These are phyloP conservation scores for Myanophis thanlyinensis DNA, from an alignment of 2,113 vertebrate species.

Conservation along the genomic window DNA sequence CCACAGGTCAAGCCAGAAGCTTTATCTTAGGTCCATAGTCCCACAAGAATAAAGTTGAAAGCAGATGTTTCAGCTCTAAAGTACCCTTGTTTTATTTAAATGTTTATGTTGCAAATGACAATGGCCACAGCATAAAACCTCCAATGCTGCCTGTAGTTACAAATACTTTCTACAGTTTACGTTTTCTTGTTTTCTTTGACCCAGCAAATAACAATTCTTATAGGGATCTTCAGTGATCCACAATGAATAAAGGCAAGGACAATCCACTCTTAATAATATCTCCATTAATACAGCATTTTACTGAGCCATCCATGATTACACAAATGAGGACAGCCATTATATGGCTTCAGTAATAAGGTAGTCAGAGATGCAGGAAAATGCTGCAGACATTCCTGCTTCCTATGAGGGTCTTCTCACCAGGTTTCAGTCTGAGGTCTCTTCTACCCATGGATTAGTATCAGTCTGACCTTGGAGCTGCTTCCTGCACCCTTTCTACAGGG, in stretches of 20 bases:
- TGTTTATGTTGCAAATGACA: neutral
- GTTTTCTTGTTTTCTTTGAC: neutral
- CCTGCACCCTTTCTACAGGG: neutral
- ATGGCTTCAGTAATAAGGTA: neutral
- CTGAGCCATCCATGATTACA: neutral
- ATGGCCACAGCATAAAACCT: neutral
- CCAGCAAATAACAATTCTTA: neutral
- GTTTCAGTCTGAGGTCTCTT: neutral
- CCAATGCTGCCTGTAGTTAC: neutral
- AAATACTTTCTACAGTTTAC: neutral
- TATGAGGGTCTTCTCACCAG: neutral
- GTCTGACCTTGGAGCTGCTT: neutral
- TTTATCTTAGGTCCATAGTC: neutral
- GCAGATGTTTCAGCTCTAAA: neutral
- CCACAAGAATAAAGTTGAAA: neutral
- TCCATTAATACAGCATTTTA: neutral
- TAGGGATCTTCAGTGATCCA: neutral
- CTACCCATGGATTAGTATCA: neutral
- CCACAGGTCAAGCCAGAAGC: neutral
- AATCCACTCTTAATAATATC: neutral
- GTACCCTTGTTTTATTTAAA: neutral
- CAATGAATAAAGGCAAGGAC: neutral
- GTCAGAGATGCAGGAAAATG: neutral
- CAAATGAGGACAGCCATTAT: neutral
- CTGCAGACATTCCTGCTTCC: neutral